Base-by-base conservation (phyloP, 1,140 invertebrate species). In the Oedothorax gibbosus region DNA sequence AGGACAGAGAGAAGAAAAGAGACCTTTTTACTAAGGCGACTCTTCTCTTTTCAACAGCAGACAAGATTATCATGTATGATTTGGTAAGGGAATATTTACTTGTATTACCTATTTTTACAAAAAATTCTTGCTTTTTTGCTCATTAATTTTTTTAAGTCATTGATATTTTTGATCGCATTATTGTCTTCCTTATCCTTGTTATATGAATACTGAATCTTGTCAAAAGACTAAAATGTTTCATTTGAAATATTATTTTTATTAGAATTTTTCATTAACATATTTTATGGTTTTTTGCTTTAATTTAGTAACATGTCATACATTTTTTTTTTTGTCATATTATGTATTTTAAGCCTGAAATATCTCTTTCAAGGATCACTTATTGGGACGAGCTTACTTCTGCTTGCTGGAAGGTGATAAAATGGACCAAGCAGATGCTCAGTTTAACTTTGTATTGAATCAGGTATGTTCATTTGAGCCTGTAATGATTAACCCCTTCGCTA, bases 31-130 rank as follows among this genome's bases (percentile, higher is more conserved):
- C 95, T 18, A 98, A 99, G 92, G 99, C 99, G 0, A 99, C 97
- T 7, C 92, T 98, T 60, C 90, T 99, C 1, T 99, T 99, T 89
- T 99, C 98, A 0, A 98, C 97, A 85, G 98, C 98, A 51, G 99
- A 99, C 90, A 99, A 99, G 92, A 99, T 99, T 89, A 98, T 99
- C 87, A 99, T 99, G 98, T 99, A 99, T 91, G 98, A 99, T 90
- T 78, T 77, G 83, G 73, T 78, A 85, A 83, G 15, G 5, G 35
- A 10, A 77, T n/a, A 5, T 21, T 78, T 10, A 20, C 65, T 56
- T 66, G 10, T 11, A 71, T n/a, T 75, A 21, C 9, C 18, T 60
- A 6, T 75, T 69, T 69, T 10, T 8, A 21, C 49, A 9, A 64
- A 18, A 4, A 15, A 20, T n/a, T n/a, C n/a, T n/a, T n/a, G n/a